phyloP scores from a whole-genome alignment of 2,797 vertebrate genomes.

The Ptychadena robeensis region DNA sequence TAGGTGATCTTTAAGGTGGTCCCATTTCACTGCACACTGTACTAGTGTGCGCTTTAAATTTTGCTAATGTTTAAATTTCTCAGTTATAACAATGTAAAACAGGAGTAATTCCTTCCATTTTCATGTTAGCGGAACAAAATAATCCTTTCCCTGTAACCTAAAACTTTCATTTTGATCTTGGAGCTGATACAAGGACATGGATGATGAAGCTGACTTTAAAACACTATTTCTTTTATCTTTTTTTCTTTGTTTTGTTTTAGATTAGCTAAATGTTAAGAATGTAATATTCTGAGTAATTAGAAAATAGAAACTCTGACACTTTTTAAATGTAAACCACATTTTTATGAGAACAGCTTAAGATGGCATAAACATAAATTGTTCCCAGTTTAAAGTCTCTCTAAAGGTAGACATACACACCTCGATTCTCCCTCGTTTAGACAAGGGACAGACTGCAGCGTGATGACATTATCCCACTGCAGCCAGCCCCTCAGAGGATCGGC shows the following conservation, averaged over 20 bases:
- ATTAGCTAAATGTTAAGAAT: slow-evolving; percentile 33
- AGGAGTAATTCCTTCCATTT: background rate
- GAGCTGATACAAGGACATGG: background rate
- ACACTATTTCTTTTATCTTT: background rate
- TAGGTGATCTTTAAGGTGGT: too few species aligned
- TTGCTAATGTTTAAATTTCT: background rate
- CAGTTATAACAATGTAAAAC: background rate
- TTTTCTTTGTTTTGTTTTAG: background rate
- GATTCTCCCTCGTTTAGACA: too few species aligned
- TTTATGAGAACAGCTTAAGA: background rate
- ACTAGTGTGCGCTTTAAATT: too few species aligned
- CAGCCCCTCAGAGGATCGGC: too few species aligned
- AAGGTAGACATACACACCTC: too few species aligned
- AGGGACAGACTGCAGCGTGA: too few species aligned
- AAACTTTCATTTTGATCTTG: background rate
- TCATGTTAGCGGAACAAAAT: background rate
- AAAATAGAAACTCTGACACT: slow-evolving; percentile 31
- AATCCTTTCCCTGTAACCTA: background rate
- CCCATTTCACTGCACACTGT: too few species aligned
- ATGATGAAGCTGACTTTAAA: background rate
- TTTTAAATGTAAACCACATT: slow-evolving; percentile 18
- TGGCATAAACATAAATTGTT: background rate
- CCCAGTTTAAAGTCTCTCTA: too few species aligned
- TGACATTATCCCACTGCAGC: too few species aligned
- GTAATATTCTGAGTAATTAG: slow-evolving; percentile 35